Base-by-base conservation (phyloP, 2,888 invertebrate species). In the Desoria tigrina region DNA sequence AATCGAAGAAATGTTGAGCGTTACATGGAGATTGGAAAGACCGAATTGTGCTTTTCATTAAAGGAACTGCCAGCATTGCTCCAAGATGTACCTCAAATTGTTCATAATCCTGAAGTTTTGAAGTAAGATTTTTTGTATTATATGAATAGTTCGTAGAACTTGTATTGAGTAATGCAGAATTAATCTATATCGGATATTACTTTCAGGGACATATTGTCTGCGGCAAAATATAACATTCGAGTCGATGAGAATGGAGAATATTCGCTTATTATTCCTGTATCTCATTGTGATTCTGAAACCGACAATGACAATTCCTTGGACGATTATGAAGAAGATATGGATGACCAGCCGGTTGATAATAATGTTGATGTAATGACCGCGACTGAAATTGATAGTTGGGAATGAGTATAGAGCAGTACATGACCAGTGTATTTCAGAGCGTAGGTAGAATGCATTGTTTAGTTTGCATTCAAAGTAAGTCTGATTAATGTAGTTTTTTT, bases 341-440 rank as follows among this genome's bases (percentile, higher is more conserved):
- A 26, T 14, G 53, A 49, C 1, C n/a, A 60, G 42, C 42, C 60
- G 42, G 60, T 61, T 28, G 55, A 61, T 24, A 42, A 42, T 16
- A 45, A 6, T 45, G 4, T n/a, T 21, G n/a, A 28, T 42, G 23
- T 23, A 27, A 14, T 7, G 16, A 9, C 37, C 42, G 16, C 37
- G n/a, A 28, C 14, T 1, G 61, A 57, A 2, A 53, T 57, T 3
- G 66, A 66, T 7, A 14, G 1, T 1, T 66, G 66, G 66, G 66
- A 66, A 16, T 65, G 51, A 56, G 14, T 28, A 24, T n/a, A 6
- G 11, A 11, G 11, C 26, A 11, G 11, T 24, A n/a, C n/a, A n/a
- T n/a, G n/a, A n/a, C n/a, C n/a, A n/a, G n/a, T n/a, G n/a, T n/a
- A n/a, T n/a, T n/a, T n/a, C n/a, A n/a, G n/a, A n/a, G n/a, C n/a